Percentiles rank a stretch among this genome's conserved stretches.
These are phyloP conservation scores for Brachyopa scutellaris DNA, from an alignment of 2,888 invertebrate species.

Conservation along the genomic window DNA sequence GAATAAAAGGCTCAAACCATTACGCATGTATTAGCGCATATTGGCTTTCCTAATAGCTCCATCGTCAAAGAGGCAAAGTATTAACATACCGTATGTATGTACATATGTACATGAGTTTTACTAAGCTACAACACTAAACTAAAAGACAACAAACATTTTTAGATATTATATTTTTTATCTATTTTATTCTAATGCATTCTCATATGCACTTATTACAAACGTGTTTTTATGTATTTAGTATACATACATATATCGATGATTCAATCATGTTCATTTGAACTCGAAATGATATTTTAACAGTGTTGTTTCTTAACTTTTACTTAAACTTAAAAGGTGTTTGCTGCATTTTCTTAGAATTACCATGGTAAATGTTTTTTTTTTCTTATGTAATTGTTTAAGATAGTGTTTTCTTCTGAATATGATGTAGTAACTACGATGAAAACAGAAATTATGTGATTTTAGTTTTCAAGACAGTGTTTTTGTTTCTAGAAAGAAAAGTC, in stretches of 20 bases:
- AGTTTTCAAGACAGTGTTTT: constrained; percentile 18
- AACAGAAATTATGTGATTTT: not conserved
- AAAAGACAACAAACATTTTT: constrained; percentile 20
- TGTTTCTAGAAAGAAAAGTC: not conserved
- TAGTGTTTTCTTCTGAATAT: not conserved
- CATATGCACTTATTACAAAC: constrained; percentile 42
- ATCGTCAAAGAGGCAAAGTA: too few species aligned
- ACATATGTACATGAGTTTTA: too few species aligned
- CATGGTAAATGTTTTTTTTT: not conserved
- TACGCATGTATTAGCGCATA: too few species aligned
- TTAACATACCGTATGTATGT: too few species aligned
- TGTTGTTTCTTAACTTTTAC: constrained; percentile 31
- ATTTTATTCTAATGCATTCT: constrained; percentile 57
- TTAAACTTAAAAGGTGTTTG: constrained; percentile 17
- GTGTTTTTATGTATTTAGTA: constrained; percentile 40
- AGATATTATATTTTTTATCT: constrained; percentile 13
- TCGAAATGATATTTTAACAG: constrained; percentile 32
- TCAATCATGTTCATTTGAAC: constrained; percentile 26
- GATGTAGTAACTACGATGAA: constrained; percentile 11
- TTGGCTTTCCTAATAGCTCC: too few species aligned
- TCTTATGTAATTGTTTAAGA: not conserved
- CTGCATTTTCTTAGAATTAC: constrained; percentile 9
- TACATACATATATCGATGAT: constrained; percentile 28
- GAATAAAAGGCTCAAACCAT: too few species aligned
- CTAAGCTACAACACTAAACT: too few species aligned